phyloP scores from a whole-genome alignment of 2,113 vertebrate genomes.

The Acrocephalus arundinaceus region DNA sequence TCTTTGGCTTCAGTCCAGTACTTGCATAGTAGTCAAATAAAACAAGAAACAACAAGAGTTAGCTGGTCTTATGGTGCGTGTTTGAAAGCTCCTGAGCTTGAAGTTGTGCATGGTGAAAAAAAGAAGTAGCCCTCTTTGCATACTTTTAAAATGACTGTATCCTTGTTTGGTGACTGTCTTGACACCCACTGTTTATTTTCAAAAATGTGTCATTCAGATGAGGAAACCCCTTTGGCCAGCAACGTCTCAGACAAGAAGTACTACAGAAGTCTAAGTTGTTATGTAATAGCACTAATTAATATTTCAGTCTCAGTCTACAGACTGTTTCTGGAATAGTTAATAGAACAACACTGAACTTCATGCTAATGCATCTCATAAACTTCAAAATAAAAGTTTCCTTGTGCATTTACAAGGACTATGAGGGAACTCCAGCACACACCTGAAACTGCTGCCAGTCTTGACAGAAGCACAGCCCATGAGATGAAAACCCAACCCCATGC shows the following conservation, averaged over 20 bases:
- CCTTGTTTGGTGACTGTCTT: not conserved
- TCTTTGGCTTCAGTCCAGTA: constrained; percentile 39
- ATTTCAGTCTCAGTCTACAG: not conserved
- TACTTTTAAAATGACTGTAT: not conserved
- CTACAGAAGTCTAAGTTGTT: not conserved
- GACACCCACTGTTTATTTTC: not conserved
- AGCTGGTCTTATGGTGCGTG: not conserved
- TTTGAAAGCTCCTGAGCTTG: constrained; percentile 15
- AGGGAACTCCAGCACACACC: not conserved
- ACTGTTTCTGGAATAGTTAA: constrained; percentile 17
- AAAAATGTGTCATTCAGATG: not conserved
- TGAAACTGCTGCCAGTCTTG: not conserved
- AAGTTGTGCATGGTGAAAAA: not conserved
- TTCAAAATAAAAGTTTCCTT: not conserved
- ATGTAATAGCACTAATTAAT: constrained; percentile 24
- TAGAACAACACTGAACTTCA: not conserved
- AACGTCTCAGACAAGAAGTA: not conserved
- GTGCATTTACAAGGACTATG: not conserved
- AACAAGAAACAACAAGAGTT: constrained; percentile 62
- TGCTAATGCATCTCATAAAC: not conserved
- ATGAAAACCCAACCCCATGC: not conserved
- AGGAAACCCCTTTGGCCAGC: not conserved
- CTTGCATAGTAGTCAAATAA: constrained; percentile 53
- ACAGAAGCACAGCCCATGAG: not conserved
- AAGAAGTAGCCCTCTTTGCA: not conserved